Evolutionary conservation across 1,140 invertebrate genomes (phyloP).

Genomic region (Bombus soroeensis): DNA sequence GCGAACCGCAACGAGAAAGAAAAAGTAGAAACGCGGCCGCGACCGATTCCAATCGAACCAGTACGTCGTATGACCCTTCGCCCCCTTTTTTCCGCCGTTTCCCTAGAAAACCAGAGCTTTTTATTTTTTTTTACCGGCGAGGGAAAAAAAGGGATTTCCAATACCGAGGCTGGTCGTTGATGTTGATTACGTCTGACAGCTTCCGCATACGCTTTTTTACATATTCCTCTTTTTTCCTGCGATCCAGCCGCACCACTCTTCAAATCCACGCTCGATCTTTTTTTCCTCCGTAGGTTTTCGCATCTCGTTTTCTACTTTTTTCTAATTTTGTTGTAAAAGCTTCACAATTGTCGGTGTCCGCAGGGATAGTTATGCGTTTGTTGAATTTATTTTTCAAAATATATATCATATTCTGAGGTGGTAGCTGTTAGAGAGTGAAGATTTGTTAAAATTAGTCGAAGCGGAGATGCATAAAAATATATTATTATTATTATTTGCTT

Average conservation of each 20-base stretch:
- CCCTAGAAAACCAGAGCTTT: conserved; percentile 46
- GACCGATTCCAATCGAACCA: conserved; percentile 69
- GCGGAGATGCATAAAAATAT: no score
- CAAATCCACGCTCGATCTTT: conserved; percentile 9
- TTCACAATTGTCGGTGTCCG: neutral
- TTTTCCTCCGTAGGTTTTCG: neutral
- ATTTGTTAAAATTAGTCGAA: no score
- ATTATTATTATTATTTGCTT: no score
- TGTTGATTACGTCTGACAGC: conserved; percentile 73
- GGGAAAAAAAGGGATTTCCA: conserved; percentile 12
- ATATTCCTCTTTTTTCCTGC: conserved; percentile 38
- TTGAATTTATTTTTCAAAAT: neutral
- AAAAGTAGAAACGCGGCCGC: conserved; percentile 57
- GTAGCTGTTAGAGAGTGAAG: neutral
- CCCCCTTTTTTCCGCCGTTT: conserved; percentile 42
- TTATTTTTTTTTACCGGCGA: conserved; percentile 19
- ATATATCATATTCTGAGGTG: neutral
- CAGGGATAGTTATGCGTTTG: no score
- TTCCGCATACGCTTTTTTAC: conserved; percentile 60
- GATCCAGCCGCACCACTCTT: conserved; percentile 35
- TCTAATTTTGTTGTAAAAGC: neutral
- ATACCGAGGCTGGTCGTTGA: conserved; percentile 46
- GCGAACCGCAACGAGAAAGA: conserved; percentile 62
- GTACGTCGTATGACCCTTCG: conserved; percentile 42
- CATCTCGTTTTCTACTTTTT: neutral